Percentiles rank a stretch among this genome's conserved stretches.
These are phyloP conservation scores for Heliothis subflexa DNA, from an alignment of 1,140 invertebrate species.

Conservation along the genomic window DNA sequence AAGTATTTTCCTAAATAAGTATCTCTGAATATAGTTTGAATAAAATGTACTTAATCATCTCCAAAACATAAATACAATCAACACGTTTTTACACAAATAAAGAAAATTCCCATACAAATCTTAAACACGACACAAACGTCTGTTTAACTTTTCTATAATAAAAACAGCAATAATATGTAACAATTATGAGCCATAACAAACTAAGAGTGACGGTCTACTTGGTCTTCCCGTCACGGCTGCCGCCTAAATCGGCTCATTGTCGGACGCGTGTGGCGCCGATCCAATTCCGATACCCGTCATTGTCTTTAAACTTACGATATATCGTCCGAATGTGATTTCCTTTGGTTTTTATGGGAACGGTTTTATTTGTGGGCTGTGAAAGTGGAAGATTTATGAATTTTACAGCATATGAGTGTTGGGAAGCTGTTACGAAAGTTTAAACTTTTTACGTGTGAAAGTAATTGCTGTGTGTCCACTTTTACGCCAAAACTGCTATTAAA, in stretches of 20 bases:
- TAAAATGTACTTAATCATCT: no score
- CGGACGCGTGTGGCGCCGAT: slow-evolving; percentile 43
- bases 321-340: slow-evolving; percentile 25
- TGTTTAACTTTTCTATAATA: no score
- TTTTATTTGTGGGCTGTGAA: background rate
- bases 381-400: background rate
- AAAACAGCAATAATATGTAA: background rate
- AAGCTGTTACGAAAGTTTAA: background rate
- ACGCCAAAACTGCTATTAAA: no score
- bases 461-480: no score
- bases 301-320: slow-evolving; percentile 45
- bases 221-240: slow-evolving; percentile 43
- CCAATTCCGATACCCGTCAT: slow-evolving; percentile 51
- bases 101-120: no score
- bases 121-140: no score
- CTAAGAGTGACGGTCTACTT: slow-evolving; percentile 10
- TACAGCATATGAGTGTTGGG: background rate
- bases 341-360: slow-evolving; percentile 12
- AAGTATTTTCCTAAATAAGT: no score
- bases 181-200: slow-evolving; percentile 6
- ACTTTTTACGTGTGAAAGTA: no score
- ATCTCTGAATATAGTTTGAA: no score
- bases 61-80: no score
- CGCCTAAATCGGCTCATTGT: slow-evolving; percentile 45
- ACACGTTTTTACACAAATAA: no score